These are phyloP conservation scores for Tetanocera ferruginea DNA, from an alignment of 2,888 invertebrate genomes.

Conservation along the genomic window DNA sequence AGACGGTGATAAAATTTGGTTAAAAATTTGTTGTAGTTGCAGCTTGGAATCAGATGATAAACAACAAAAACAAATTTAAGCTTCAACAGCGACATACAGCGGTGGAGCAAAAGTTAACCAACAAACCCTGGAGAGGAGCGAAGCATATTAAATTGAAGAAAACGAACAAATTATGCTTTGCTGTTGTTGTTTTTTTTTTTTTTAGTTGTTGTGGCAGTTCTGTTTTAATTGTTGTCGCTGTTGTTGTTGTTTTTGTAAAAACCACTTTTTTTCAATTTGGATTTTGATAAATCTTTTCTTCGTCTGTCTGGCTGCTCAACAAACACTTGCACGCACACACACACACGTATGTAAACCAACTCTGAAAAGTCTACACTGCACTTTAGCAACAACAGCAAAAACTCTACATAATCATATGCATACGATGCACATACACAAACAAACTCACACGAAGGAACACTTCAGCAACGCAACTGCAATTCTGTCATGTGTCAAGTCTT, in stretches of 20 bases:
- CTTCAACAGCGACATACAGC: neutral
- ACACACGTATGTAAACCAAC: neutral
- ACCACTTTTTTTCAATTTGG: conserved; percentile 12
- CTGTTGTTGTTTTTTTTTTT: neutral
- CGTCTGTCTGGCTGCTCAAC: conserved; percentile 14
- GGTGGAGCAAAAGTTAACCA: neutral
- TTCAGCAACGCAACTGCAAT: neutral
- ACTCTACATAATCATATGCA: neutral
- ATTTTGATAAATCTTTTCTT: conserved; percentile 11
- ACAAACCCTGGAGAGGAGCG: neutral
- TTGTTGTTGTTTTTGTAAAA: conserved; percentile 36
- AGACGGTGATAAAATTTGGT: neutral
- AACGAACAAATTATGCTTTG: neutral
- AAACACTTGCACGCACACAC: conserved; percentile 12
- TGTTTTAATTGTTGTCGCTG: conserved; percentile 33
- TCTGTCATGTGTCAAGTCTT: conserved; percentile 20
- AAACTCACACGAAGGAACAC: conserved; percentile 7
- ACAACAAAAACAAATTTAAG: conserved; percentile 1
- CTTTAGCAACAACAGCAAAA: conserved; percentile 10
- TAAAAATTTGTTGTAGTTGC: neutral
- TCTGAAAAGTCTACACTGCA: neutral
- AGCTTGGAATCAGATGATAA: neutral
- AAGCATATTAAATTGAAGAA: neutral
- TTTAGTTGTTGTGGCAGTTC: conserved; percentile 9
- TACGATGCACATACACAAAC: conserved; percentile 4